These are phyloP conservation scores for Vulpes ferrilata DNA, from an alignment of 2,113 vertebrate genomes.

Conservation along the genomic window DNA sequence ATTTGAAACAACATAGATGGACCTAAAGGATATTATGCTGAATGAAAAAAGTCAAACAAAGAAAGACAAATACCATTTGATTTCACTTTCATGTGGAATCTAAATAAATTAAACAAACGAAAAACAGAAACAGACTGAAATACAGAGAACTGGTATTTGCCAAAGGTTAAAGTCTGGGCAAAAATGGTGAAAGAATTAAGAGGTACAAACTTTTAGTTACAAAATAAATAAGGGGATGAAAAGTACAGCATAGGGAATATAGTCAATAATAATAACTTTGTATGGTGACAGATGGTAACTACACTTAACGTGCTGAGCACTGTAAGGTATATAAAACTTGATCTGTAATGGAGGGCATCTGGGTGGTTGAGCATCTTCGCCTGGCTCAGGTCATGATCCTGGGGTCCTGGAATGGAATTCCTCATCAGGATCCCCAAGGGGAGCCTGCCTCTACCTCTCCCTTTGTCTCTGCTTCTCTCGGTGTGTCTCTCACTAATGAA, in stretches of 20 bases:
- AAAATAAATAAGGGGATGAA: neutral
- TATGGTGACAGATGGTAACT: neutral
- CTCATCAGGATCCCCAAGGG: too few species aligned
- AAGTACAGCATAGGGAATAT: neutral
- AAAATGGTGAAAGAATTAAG: neutral
- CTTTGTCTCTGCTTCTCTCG: too few species aligned
- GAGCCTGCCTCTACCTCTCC: too few species aligned
- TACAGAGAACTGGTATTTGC: neutral
- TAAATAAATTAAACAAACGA: neutral
- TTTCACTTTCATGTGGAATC: neutral
- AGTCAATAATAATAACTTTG: neutral
- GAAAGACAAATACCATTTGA: neutral
- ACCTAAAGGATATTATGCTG: neutral
- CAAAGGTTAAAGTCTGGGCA: neutral
- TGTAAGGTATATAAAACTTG: too few species aligned
- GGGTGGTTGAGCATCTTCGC: too few species aligned
- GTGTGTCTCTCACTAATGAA: too few species aligned
- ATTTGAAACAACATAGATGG: neutral
- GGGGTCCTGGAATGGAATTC: too few species aligned
- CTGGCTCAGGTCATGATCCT: too few species aligned
- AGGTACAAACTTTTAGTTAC: neutral
- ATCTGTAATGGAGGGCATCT: too few species aligned
- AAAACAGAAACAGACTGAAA: neutral
- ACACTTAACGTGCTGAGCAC: neutral
- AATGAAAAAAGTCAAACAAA: neutral